Base-by-base conservation (phyloP, 2,113 vertebrate genomes). In the Empidonax traillii region DNA sequence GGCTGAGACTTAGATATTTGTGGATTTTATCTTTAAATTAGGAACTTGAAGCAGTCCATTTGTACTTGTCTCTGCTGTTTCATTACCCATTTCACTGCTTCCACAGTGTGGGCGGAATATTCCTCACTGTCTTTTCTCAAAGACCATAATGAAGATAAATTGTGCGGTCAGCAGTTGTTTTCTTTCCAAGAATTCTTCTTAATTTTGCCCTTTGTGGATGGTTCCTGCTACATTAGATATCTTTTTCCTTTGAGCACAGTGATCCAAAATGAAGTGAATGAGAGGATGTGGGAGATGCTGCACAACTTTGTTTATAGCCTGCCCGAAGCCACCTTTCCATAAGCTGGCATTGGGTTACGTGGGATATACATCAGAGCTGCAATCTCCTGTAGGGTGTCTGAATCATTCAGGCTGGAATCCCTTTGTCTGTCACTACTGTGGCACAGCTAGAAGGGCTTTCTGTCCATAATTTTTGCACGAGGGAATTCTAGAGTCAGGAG, bases 141-240 rank as follows among this genome's bases (percentile, higher is more conserved):
- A 95, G 74, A 89, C 28, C 33, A 49, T 93, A 75, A 96, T 93
- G 81, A 92, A 91, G 91, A 89, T 62, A 82, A 93, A 93, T 55
- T 8, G 10, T 81, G 53, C 66, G 62, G 58, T 82, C 88, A 82
- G 87, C 62, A 76, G 37, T 76, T 95, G 47, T 89, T 95, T 97
- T 95, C 84, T 92, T 94, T 94, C 62, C 71, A 85, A 80, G 71
- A 79, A 67, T 69, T 52, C 35, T 55, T 89, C 82, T 77, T 86
- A 61, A 87, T 82, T 96, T 92, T 89, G 47, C 56, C 71, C n/a
- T 91, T 93, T 82, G 73, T 90, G 28, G 47, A n/a, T 83, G n/a
- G 62, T 53, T 95, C 71, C 75, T 87, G 56, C 41, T 85, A 14
- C 10, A 62, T 65, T 69, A 73, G 20, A 31, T 94, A 52, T 20